Percentiles rank a stretch among this genome's conserved stretches.
These are phyloP conservation scores for Eupithecia tripunctaria DNA, from an alignment of 2,888 invertebrate genomes.

Conservation along the genomic window DNA sequence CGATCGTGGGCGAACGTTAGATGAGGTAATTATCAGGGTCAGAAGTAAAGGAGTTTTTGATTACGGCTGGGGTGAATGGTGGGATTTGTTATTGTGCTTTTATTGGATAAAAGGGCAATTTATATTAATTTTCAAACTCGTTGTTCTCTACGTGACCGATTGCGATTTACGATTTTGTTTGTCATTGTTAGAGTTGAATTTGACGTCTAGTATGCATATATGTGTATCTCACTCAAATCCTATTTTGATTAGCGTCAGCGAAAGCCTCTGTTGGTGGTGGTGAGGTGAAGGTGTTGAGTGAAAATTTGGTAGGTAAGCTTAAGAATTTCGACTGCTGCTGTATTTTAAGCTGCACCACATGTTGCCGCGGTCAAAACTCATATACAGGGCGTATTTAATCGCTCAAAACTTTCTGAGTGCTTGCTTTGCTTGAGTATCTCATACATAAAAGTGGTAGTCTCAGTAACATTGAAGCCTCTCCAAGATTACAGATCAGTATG, in stretches of 20 bases:
- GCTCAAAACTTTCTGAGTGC: not conserved
- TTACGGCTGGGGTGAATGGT: conserved; percentile 1
- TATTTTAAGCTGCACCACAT: not conserved
- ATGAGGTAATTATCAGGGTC: conserved; percentile 19
- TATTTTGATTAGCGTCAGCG: too few species aligned
- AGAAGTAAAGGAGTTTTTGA: conserved; percentile 12
- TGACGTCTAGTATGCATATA: not conserved
- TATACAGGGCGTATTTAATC: too few species aligned
- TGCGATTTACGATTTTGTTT: not conserved
- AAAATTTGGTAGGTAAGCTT: not conserved
- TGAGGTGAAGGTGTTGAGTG: too few species aligned
- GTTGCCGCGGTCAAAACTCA: not conserved
- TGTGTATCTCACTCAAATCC: too few species aligned
- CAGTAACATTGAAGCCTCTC: not conserved
- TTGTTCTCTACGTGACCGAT: conserved; percentile 3
- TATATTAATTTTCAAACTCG: not conserved
- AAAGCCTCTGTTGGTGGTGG: not conserved
- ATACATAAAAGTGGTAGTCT: too few species aligned
- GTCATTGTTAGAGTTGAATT: not conserved
- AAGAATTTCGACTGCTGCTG: not conserved
- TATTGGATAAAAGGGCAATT: conserved; percentile 6
- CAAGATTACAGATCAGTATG: not conserved
- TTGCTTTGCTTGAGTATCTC: not conserved
- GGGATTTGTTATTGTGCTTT: conserved; percentile 6
- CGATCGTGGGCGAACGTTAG: conserved; percentile 12